Conservation (phyloP, 1,140 invertebrate species). For the Zophobas atratus region DNA sequence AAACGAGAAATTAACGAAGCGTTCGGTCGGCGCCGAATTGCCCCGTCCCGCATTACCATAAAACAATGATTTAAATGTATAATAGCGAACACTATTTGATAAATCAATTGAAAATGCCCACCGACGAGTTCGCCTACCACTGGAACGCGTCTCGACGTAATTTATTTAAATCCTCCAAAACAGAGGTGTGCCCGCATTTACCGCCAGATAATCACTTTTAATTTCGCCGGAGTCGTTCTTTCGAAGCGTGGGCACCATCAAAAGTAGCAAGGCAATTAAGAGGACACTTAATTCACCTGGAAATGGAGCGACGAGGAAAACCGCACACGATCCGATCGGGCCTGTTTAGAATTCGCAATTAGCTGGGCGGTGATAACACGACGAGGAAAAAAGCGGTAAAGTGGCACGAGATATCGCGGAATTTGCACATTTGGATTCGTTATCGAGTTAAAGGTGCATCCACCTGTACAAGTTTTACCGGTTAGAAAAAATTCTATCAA, state of each 20-base stretch:
- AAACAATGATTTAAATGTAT: conserved; percentile 43
- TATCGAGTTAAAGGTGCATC: too few species aligned
- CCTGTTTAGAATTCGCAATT: neutral
- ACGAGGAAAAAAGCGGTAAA: too few species aligned
- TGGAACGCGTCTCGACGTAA: conserved; percentile 1
- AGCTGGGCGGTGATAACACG: neutral
- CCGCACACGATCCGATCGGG: neutral
- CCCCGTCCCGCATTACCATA: conserved; percentile 20
- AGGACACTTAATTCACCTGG: neutral
- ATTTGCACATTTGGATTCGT: too few species aligned
- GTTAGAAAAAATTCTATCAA: too few species aligned
- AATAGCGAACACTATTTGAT: conserved; percentile 27
- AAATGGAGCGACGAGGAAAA: neutral
- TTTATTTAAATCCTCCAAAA: conserved; percentile 38
- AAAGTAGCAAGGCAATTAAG: neutral
- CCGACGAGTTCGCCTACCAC: conserved; percentile 27
- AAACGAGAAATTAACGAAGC: conserved; percentile 24
- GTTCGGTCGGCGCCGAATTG: neutral
- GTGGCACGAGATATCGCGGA: too few species aligned
- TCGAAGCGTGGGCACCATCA: neutral
- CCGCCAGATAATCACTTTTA: conserved; percentile 18
- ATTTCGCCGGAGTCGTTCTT: conserved; percentile 11
- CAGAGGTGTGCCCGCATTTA: conserved; percentile 24
- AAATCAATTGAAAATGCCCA: conserved; percentile 40
- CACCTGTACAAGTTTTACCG: too few species aligned